phyloP scores from a whole-genome alignment of 2,113 vertebrate species.

The cat (Felis catus) region DNA sequence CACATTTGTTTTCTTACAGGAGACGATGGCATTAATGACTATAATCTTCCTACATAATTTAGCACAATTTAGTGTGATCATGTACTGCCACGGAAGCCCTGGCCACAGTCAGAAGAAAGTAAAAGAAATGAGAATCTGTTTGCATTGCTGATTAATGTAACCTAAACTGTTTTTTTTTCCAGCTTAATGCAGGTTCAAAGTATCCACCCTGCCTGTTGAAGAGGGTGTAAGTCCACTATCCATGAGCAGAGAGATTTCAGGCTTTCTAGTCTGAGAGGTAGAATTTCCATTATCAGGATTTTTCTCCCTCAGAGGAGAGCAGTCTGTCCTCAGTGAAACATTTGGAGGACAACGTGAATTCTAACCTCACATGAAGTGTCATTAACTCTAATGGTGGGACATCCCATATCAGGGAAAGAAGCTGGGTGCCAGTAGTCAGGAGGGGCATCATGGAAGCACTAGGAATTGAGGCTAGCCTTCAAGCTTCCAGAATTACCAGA shows the following conservation, averaged over 20 bases:
- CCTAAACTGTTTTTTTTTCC: neutral
- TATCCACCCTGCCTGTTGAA: neutral
- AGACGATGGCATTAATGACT: conserved; percentile 42
- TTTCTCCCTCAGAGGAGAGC: neutral
- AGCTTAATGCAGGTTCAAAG: neutral
- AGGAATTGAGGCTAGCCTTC: neutral
- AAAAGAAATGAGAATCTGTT: conserved; percentile 47
- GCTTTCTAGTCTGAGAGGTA: neutral
- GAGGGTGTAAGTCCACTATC: neutral
- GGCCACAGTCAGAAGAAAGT: neutral
- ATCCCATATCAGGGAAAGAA: neutral
- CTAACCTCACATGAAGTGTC: neutral
- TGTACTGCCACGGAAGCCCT: conserved; percentile 38
- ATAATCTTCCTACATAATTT: conserved; percentile 61
- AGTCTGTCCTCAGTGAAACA: neutral
- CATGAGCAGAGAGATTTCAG: neutral
- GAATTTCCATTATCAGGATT: neutral
- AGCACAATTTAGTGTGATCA: conserved; percentile 59
- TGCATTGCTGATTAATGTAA: conserved; percentile 36
- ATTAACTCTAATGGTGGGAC: no score
- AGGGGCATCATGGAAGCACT: neutral
- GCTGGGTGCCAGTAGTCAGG: neutral
- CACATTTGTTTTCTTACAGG: neutral
- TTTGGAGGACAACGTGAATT: neutral
- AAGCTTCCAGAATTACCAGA: neutral